phyloP scores from a whole-genome alignment of 2,113 vertebrate species.

The Potamarius usumacintae region DNA sequence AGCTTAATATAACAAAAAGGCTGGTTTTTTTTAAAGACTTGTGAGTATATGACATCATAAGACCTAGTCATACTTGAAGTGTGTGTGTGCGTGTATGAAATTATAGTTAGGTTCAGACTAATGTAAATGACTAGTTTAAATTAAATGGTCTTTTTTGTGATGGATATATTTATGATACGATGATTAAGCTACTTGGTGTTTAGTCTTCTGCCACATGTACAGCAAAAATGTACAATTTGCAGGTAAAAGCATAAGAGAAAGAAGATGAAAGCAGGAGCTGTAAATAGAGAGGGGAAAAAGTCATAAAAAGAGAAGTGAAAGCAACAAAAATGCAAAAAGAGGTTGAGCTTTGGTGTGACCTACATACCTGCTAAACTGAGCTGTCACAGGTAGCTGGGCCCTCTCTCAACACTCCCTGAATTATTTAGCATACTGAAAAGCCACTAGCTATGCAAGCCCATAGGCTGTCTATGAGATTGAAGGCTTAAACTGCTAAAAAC shows the following conservation, averaged over 20 bases:
- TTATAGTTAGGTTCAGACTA: not conserved
- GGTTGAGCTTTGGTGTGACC: slow-evolving; percentile 69
- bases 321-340: slow-evolving; percentile 51
- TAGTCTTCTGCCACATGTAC: not conserved
- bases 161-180: not conserved
- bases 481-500: slow-evolving; percentile 25
- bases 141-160: not conserved
- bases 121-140: too few relatives aligned
- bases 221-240: not conserved
- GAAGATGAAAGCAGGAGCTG: not conserved
- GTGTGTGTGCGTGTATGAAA: not conserved
- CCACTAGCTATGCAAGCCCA: slow-evolving; percentile 22
- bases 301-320: not conserved
- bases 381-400: slow-evolving; percentile 69
- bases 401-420: slow-evolving; percentile 67
- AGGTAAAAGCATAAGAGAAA: not conserved
- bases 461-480: slow-evolving; percentile 16
- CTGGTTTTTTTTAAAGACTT: not conserved
- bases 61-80: too few relatives aligned
- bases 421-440: slow-evolving; percentile 75
- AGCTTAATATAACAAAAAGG: not conserved
- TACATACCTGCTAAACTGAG: slow-evolving; percentile 71
- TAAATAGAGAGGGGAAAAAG: slow-evolving; percentile 1
- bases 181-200: not conserved
- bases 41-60: not conserved